Evolutionary conservation across 2,797 vertebrate species (phyloP).

Genomic region (Momotus momota): DNA sequence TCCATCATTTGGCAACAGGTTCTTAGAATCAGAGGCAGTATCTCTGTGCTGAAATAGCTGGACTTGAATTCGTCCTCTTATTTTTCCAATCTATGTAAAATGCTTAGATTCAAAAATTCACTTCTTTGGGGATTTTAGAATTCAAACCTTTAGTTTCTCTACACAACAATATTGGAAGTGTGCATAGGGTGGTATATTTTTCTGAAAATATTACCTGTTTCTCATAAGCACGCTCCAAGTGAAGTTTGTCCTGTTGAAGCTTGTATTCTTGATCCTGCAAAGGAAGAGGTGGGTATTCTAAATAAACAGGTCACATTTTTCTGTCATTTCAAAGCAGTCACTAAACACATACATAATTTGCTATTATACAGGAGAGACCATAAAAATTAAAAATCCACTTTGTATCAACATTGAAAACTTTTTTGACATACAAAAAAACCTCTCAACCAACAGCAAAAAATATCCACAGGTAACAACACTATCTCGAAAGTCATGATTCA

Average conservation of each 20-base stretch:
- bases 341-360: background rate
- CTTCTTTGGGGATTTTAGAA: background rate
- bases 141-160: background rate
- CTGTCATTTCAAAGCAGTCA: background rate
- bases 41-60: background rate
- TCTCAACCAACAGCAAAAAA: background rate
- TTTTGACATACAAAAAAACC: background rate
- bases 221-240: slow-evolving; percentile 83
- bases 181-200: background rate
- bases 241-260: slow-evolving; percentile 85
- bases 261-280: slow-evolving; percentile 88
- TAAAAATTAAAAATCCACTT: background rate
- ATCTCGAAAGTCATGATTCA: background rate
- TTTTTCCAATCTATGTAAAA: background rate
- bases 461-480: background rate
- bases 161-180: fast-evolving
- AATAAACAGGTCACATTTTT: background rate
- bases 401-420: background rate
- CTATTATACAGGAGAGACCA: background rate
- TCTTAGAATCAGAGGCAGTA: background rate
- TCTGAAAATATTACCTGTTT: slow-evolving; percentile 84
- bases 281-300: slow-evolving; percentile 9
- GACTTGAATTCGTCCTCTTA: background rate
- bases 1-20: background rate
- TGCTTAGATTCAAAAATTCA: background rate